Base-by-base conservation (phyloP, 2,888 invertebrate genomes). In the Platycheirus albimanus region DNA sequence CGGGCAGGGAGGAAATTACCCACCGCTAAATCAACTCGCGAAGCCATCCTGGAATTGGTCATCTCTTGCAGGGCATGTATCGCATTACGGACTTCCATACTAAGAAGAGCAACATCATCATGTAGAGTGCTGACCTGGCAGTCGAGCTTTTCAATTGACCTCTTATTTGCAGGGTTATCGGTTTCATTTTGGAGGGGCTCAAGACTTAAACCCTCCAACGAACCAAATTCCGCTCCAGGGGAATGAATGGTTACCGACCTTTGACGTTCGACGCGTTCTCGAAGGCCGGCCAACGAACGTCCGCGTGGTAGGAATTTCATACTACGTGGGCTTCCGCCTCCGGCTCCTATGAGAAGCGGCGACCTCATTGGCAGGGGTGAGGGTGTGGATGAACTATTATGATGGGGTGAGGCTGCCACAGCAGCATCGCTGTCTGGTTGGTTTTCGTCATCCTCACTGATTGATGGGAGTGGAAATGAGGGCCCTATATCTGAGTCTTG, bases 401-500 rank as follows among this genome's bases (percentile, higher is more conserved):
- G 88, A 85, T 88, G 88, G 90, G 90, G 89, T 5, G 89, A 89
- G 0, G 92, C 87, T 93, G 94, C 69, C 93, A 94, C 24, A 93
- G 95, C 54, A 94, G 93, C 0, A 94, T 92, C 4, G 30, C 94
- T 95, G 74, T 96, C 96, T 36, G 95, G 95, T 24, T 94, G 95
- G 87, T 97, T 97, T 90, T 97, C 98, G 88, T 98, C 98, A 86
- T 98, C 98, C 90, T 98, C 98, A 76, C 97, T 97, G 89, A 98
- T 98, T 38, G 98, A 98, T 2, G 98, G 98, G 85, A 97, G 91
- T 1, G 96, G 96, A 54, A 90, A 88, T 2, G 90, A 87, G 0
- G 90, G 90, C 0, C 90, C 90, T 74, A 90, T 90, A 74, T 90
- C 91, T 3, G 90, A 88, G 36, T 90, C 90, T 92, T 97, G 97